Base-by-base conservation (phyloP, 2,888 invertebrate genomes). In the Hypercompe scribonia region DNA sequence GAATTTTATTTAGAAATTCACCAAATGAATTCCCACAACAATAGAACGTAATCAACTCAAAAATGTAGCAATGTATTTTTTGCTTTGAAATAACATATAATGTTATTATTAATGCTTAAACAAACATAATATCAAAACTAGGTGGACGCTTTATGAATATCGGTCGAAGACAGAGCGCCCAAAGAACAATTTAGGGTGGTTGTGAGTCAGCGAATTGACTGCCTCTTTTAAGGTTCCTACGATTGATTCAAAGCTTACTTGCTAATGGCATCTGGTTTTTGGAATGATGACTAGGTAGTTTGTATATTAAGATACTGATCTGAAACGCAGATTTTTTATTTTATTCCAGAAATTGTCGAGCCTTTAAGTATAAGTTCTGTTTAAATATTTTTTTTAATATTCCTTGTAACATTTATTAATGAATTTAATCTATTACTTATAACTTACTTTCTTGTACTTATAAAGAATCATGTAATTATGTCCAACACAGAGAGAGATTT, bases 181-280 rank as follows among this genome's bases (percentile, higher is more conserved):
- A 87, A 84, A 83, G 89, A 90, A 90, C 89, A 91, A 92, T 88
- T 84, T 79, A 91, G 92, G 92, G 92, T 89, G 88, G 87, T 84
- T 87, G 88, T 95, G 95, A 95, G 86, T 94, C 94, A 93, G 93
- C 94, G 75, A 89, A 92, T 92, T 92, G 87, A 90, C 91, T 91
- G 90, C 90, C 89, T 92, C n/a, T 92, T 91, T 93, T 88, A 89
- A 89, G 91, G 90, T 50, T 50, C 50, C 24, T 36, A 89, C 90
- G 91, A 92, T 92, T 91, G 92, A 93, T 92, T 93, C 91, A 88
- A 91, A 90, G 87, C 87, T 63, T 90, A 89, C 89, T 90, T 88
- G 90, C 92, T 95, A 93, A 95, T 94, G 92, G 93, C 89, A 88
- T 89, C 89, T 90, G 89, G 89, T 91, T 91, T 91, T 90, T 89